These are phyloP conservation scores for Enteromius trimaculatus DNA, from an alignment of 2,797 vertebrate genomes.

Conservation along the genomic window DNA sequence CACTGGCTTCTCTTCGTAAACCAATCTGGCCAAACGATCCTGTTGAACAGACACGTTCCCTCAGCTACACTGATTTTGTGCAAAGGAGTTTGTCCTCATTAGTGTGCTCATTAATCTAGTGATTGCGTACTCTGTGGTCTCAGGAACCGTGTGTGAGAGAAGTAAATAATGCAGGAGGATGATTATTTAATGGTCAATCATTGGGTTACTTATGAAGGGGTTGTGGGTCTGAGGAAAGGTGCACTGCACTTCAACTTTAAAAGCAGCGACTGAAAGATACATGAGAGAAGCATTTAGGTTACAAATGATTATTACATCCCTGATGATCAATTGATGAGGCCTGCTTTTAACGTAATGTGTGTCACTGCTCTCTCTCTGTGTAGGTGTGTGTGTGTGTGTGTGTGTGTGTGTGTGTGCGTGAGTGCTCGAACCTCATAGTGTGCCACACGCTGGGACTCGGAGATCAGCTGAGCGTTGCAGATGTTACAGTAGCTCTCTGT, in stretches of 20 bases:
- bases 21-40: constrained; percentile 44
- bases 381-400: neutral
- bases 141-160: constrained; percentile 36
- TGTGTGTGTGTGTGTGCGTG: constrained; percentile 18
- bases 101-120: constrained; percentile 57
- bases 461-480: constrained; percentile 76
- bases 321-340: constrained; percentile 47
- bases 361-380: constrained; percentile 24
- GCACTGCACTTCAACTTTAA: constrained; percentile 56
- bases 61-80: constrained; percentile 53
- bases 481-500: constrained; percentile 77
- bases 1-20: constrained; percentile 51
- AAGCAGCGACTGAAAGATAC: constrained; percentile 55
- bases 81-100: constrained; percentile 58
- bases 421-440: constrained; percentile 71
- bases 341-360: constrained; percentile 41
- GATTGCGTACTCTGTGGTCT: constrained; percentile 54
- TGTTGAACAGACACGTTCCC: constrained; percentile 38
- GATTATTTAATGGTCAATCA: constrained; percentile 62
- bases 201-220: constrained; percentile 57
- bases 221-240: constrained; percentile 53
- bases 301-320: constrained; percentile 40
- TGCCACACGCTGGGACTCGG: constrained; percentile 73
- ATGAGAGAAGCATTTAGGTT: constrained; percentile 46
- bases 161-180: constrained; percentile 59